phyloP scores from a whole-genome alignment of 2,113 vertebrate genomes.

The Anthoscopus minutus region DNA sequence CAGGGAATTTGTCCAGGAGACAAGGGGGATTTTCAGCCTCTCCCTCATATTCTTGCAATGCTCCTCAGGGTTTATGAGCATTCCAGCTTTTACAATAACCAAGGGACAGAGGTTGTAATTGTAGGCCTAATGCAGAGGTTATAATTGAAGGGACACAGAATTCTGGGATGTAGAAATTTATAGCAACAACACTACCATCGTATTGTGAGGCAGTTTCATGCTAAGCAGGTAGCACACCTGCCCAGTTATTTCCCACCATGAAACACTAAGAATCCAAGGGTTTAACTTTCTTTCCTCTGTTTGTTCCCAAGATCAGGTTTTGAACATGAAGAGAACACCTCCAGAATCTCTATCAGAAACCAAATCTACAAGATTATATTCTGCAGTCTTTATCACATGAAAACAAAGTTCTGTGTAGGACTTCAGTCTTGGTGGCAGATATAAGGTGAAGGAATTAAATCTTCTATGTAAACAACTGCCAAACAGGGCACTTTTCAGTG shows the following conservation, averaged over 20 bases:
- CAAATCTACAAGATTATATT: neutral
- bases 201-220: neutral
- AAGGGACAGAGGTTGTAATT: neutral
- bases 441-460: neutral
- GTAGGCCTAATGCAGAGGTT: neutral
- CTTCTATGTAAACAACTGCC: neutral
- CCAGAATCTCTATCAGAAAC: neutral
- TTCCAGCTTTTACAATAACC: neutral
- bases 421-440: neutral
- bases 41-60: neutral
- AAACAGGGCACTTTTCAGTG: neutral
- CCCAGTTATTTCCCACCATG: neutral
- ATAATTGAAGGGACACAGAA: neutral
- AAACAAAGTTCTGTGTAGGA: neutral
- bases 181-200: rapidly evolving
- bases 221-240: neutral
- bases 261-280: neutral
- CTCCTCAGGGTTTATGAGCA: neutral
- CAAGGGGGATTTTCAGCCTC: neutral
- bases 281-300: neutral
- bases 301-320: neutral
- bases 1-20: neutral
- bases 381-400: neutral
- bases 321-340: neutral
- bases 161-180: neutral